Conservation (phyloP, 1,140 invertebrate species). For the Polypedilum pembai region DNA sequence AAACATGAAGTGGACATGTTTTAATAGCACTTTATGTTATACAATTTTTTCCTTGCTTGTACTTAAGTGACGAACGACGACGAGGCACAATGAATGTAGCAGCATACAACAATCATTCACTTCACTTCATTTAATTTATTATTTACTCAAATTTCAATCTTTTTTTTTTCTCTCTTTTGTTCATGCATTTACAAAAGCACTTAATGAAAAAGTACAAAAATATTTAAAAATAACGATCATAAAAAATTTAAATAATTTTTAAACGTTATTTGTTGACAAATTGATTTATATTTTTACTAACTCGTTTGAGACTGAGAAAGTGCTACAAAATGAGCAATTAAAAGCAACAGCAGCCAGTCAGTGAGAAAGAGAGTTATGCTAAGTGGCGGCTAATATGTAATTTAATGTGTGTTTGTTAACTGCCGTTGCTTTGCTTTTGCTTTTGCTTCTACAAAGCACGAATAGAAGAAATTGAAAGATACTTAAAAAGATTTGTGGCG, state of each 20-base stretch:
- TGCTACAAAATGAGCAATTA: slow-evolving; percentile 5
- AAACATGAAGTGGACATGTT: no score
- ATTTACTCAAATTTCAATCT: slow-evolving; percentile 27
- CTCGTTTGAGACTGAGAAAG: background rate
- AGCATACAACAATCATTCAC: slow-evolving; percentile 11
- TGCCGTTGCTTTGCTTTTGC: background rate
- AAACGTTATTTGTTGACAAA: background rate
- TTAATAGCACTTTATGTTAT: no score
- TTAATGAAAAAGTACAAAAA: background rate
- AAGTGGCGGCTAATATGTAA: slow-evolving; percentile 26
- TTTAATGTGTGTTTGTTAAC: no score
- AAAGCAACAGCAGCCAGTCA: background rate
- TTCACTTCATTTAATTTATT: slow-evolving; percentile 24
- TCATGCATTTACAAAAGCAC: background rate
- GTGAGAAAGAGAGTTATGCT: slow-evolving; percentile 3
- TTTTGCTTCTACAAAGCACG: no score
- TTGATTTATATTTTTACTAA: background rate
- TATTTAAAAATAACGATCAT: no score
- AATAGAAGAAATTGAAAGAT: background rate
- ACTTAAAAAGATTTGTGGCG: background rate
- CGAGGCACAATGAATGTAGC: slow-evolving; percentile 2
- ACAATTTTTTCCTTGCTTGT: background rate
- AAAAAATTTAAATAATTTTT: no score
- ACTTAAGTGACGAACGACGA: background rate
- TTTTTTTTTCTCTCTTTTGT: background rate